Conservation (phyloP, 1,140 invertebrate species). For the Scaptodrosophila lebanonensis region DNA sequence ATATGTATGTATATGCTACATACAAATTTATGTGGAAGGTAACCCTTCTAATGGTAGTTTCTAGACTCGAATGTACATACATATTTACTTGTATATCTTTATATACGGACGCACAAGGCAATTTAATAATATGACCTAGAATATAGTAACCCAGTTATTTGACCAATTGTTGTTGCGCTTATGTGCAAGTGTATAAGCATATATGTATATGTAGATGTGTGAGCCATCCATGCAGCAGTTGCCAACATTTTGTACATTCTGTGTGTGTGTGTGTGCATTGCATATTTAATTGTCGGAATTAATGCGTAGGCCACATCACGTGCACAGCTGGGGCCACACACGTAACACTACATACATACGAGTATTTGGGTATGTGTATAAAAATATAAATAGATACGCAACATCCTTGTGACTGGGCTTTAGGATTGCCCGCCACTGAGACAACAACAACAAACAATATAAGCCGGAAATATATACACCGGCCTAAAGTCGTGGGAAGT, state of each 20-base stretch:
- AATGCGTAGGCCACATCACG: constrained; percentile 63
- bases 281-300: constrained; percentile 59
- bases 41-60: too few species aligned
- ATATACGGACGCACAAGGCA: constrained; percentile 24
- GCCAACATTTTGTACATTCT: constrained; percentile 41
- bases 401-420: too few species aligned
- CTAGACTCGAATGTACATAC: too few species aligned
- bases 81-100: neutral
- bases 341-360: constrained; percentile 6
- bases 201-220: constrained; percentile 6
- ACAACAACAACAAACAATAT: too few species aligned
- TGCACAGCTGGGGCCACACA: constrained; percentile 22
- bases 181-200: neutral
- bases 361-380: neutral
- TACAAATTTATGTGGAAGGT: too few species aligned
- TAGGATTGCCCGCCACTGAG: too few species aligned
- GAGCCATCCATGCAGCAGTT: constrained; percentile 6
- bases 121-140: constrained; percentile 64
- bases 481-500: too few species aligned
- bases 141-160: constrained; percentile 57
- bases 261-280: constrained; percentile 35
- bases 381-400: neutral
- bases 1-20: too few species aligned
- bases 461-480: too few species aligned
- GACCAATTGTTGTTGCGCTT: constrained; percentile 1